phyloP scores from a whole-genome alignment of 2,113 vertebrate genomes.

The Coreoperca whiteheadi region DNA sequence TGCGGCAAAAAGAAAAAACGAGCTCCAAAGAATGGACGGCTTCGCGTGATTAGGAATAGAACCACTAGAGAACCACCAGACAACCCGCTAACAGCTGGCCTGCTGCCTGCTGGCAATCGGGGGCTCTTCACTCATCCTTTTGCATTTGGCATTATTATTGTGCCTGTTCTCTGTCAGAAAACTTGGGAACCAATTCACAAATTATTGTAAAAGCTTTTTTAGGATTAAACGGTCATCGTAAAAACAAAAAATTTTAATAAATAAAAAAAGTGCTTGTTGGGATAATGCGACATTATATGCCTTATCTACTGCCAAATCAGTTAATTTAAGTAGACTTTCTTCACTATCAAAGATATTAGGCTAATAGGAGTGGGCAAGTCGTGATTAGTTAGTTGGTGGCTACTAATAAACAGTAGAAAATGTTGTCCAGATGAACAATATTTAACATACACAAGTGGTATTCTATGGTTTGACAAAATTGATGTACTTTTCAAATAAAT shows the following conservation, averaged over 20 bases:
- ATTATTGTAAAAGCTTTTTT: not conserved
- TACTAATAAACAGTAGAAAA: not conserved
- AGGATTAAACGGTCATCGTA: not conserved
- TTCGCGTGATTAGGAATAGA: slow-evolving; percentile 34
- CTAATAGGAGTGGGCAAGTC: not conserved
- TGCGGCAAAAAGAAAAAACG: not conserved
- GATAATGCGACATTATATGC: not conserved
- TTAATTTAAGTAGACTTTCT: not conserved
- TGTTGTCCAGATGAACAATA: not conserved
- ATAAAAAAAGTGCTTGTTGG: not conserved
- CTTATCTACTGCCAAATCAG: not conserved
- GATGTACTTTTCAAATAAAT: not conserved
- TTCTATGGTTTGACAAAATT: not conserved
- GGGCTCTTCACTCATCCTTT: not conserved
- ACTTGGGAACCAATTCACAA: not conserved
- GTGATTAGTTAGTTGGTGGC: not conserved
- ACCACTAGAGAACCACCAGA: slow-evolving; percentile 22
- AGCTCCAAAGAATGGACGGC: slow-evolving; percentile 31
- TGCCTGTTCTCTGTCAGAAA: not conserved
- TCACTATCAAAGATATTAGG: not conserved
- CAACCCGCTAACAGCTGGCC: slow-evolving; percentile 31
- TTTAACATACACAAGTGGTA: no score
- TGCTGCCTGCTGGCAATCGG: slow-evolving; percentile 2
- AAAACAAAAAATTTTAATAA: no score
- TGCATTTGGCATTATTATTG: not conserved